A percentile compares a stretch with the other conserved stretches of the same genome.
Evolutionary conservation across 2,797 vertebrate species (phyloP).

Genomic region (Microhierax caerulescens): DNA sequence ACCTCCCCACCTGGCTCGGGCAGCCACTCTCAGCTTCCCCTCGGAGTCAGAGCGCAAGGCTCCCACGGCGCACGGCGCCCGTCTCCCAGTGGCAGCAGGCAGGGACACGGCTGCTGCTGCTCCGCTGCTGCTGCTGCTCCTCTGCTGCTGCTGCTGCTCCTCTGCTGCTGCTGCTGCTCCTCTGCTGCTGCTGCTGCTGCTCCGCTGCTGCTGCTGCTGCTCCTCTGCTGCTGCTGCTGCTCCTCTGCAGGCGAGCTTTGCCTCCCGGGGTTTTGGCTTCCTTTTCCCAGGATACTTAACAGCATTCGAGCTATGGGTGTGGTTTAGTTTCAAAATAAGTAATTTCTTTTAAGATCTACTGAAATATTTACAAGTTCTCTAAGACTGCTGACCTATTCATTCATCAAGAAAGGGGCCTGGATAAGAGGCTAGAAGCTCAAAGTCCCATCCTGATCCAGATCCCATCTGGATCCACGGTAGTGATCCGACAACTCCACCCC

Average conservation of each 20-base stretch:
- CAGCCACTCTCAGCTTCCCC: accelerated
- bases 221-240: no score
- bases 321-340: not conserved
- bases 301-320: not conserved
- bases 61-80: constrained; percentile 26
- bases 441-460: not conserved
- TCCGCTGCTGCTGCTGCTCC: no score
- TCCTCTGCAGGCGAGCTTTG: not conserved
- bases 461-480: not conserved
- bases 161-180: no score
- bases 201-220: no score
- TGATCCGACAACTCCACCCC: not conserved
- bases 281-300: not conserved
- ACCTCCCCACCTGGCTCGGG: not conserved
- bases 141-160: no score
- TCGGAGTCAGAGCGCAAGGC: not conserved
- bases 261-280: not conserved
- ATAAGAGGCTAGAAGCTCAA: not conserved
- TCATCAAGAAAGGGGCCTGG: not conserved
- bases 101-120: no score
- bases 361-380: not conserved
- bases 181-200: no score
- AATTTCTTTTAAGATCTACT: not conserved
- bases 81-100: not conserved
- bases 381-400: not conserved